Evolutionary conservation across 64 coral and sea anemone genomes (phyloP).

Genomic region (Porites lutea): DNA sequence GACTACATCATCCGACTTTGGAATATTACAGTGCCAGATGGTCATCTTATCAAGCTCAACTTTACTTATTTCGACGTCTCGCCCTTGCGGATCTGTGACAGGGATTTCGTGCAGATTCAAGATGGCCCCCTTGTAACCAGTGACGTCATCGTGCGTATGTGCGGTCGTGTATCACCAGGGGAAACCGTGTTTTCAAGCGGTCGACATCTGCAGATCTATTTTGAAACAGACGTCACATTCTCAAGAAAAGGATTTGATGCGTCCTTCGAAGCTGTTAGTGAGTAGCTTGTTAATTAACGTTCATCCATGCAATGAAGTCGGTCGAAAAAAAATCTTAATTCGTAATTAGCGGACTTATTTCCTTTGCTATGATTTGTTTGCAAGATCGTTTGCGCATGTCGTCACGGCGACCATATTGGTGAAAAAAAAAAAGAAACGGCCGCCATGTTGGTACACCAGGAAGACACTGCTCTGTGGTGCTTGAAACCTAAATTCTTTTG

Average conservation of each 20-base stretch:
- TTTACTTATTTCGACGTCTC: slow-evolving; percentile 19
- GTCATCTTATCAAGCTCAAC: slow-evolving; percentile 14
- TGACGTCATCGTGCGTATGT: slow-evolving; percentile 34
- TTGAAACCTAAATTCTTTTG: no score
- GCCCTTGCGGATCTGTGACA: not conserved
- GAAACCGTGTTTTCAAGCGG: slow-evolving; percentile 3
- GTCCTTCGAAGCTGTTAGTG: slow-evolving; percentile 14
- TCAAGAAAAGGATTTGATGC: not conserved
- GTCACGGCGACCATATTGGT: no score
- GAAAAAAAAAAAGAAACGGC: no score
- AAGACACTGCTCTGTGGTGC: no score
- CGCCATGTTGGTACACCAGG: no score
- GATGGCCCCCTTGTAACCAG: slow-evolving; percentile 16
- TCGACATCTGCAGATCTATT: slow-evolving; percentile 13
- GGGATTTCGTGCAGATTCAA: slow-evolving; percentile 15
- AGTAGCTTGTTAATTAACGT: not conserved
- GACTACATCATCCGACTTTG: not conserved
- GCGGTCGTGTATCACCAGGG: not conserved
- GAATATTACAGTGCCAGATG: slow-evolving; percentile 10
- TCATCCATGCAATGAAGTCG: no score
- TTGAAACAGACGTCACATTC: not conserved
- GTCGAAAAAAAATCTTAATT: no score
- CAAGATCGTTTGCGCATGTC: no score
- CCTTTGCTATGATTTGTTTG: no score
- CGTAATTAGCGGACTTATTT: no score